Conservation (phyloP, 2,113 vertebrate genomes). For the Burhinus oedicnemus region DNA sequence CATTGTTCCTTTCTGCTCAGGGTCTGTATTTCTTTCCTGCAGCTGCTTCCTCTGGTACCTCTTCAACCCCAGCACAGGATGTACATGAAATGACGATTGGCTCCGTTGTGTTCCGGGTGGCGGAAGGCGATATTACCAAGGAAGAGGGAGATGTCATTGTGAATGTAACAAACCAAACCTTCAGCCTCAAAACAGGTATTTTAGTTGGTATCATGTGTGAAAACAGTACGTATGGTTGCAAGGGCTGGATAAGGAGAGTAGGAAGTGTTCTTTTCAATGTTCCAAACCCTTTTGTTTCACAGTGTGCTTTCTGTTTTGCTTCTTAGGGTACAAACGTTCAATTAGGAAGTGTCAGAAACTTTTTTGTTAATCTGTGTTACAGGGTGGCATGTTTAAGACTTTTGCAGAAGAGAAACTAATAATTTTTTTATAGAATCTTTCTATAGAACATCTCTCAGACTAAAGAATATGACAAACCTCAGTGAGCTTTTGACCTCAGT, state of each 20-base stretch:
- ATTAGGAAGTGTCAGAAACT: background rate
- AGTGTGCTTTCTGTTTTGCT: background rate
- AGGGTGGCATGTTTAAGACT: background rate
- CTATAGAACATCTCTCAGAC: background rate
- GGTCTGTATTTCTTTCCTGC: background rate
- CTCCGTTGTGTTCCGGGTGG: conserved; percentile 73
- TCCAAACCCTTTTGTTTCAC: background rate
- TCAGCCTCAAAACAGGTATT: conserved; percentile 84
- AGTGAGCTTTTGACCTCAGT: background rate
- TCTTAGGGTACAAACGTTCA: background rate
- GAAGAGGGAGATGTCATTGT: conserved; percentile 85
- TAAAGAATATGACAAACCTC: background rate
- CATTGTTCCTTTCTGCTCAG: background rate
- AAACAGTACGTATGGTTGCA: background rate
- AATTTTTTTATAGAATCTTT: background rate
- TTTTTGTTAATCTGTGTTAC: background rate
- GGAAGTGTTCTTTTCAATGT: background rate
- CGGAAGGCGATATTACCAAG: conserved; percentile 85
- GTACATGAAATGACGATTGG: conserved; percentile 79
- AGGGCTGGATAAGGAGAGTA: background rate
- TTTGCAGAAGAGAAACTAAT: background rate
- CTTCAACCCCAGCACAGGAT: conserved; percentile 40
- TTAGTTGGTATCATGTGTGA: background rate
- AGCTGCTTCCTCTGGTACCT: conserved; percentile 64
- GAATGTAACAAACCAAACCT: conserved; percentile 82